Evolutionary conservation across 92 coral and sea anemone species (phyloP), one percentile per base, ranked within the genome.

Genomic region (Zoanthus sociatus): DNA sequence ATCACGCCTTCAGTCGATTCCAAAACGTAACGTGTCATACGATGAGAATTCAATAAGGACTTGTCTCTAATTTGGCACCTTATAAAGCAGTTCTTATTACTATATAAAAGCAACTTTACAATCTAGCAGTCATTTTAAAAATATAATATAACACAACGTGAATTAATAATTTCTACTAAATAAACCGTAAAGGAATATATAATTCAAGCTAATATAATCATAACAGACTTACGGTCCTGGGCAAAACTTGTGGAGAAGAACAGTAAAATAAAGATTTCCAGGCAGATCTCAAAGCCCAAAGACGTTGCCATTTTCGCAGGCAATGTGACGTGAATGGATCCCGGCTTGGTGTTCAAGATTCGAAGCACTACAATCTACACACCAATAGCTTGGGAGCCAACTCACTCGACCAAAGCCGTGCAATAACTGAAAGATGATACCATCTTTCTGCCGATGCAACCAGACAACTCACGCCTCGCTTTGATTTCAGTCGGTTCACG

Each of bases 401-500:
- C 82, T 54, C 66, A 53, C 47, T 51, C 44, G 47, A 77, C 64
- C 26, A 77, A 77, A 50, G 82, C 82, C 82, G 68, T 54, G 82
- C 67, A 46, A 17, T 31, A 44, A 77, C 31, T 31, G 82, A 11
- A 77, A 77, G 66, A 33, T 55, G 82, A 77, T 58, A 77, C 68
- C 45, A 1, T 53, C 47, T 26, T 54, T 53, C 31, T 32, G 66
- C 13, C 69, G 4, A 26, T 30, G 6, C 82, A 56, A 77, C 82
- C 68, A 54, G 82, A 77, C 82, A 30, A 3, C 82, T 26, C 82
- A 18, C 82, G 82, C 82, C 68, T 77, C 82, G 68, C 44, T 77
- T 77, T 77, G 66, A 31, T 54, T 54, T 58, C n/a, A 12, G 79
- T 20, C 55, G 12, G 12, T 50, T 50, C 55, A 50, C 42, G 42